Evolutionary conservation across 1,140 invertebrate genomes (phyloP), one percentile per base, ranked within the genome.

Genomic region (Ceratina australensis): DNA sequence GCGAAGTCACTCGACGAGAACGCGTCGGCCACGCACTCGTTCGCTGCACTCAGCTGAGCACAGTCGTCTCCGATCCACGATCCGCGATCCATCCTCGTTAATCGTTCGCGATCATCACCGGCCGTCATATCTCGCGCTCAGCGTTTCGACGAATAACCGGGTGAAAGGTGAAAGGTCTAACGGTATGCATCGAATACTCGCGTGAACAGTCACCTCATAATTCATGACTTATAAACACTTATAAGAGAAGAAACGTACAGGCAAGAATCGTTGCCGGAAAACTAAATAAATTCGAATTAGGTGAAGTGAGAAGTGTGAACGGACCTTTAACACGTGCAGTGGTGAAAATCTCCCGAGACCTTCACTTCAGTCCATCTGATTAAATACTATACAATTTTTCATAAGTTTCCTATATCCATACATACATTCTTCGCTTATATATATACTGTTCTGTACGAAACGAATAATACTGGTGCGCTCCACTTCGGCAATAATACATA

Each of bases 1-100:
- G 82, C 81, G 77, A 85, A 88, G 87, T 90, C 87, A 83, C 89
- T 90, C 87, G 87, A 75, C 85, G 85, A 83, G 88, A 90, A 89
- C 87, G 80, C 80, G 78, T 61, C 63, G 79, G 69, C 78, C 86
- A 90, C 87, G 85, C 90, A 91, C 89, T 91, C 86, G 71, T 88
- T 83, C 83, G 83, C 85, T 79, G 86, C 78, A 87, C 86, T 82
- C 82, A 87, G 87, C 67, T 80, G 81, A 82, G 86, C 80, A 78
- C 87, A 76, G 82, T 81, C 69, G 71, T 74, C 71, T 72, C 65
- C 56, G 73, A 84, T 52, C 57, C 69, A 47, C 50, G 71, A 72
- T 71, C 61, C 49, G 28, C 50, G 60, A 68, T 60, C 50, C 52
- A 18, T 12, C 49, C 15, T 18, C 47, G 4, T 49, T 1, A 22